Conservation (phyloP, 2,888 invertebrate genomes). For the Oxyteleia sp. region DNA sequence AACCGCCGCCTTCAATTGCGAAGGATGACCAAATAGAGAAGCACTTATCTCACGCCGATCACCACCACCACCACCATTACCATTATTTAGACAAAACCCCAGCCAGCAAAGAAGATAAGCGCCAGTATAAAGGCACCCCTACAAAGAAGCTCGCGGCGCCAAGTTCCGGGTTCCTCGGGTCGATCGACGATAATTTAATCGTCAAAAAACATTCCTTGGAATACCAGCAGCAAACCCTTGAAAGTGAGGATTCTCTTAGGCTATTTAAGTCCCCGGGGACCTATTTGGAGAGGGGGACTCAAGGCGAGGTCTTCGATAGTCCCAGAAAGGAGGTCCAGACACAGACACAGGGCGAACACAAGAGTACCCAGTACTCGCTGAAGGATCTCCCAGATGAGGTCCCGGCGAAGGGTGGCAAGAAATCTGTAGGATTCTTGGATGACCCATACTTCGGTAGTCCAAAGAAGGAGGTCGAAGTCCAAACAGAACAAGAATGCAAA, state of each 20-base stretch:
- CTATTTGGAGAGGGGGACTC: constrained; percentile 52
- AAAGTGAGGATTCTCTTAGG: constrained; percentile 73
- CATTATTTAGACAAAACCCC: constrained; percentile 30
- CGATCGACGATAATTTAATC: constrained; percentile 75
- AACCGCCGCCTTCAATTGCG: constrained; percentile 53
- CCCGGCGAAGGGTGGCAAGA: constrained; percentile 49
- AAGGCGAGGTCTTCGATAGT: constrained; percentile 75
- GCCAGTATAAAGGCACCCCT: constrained; percentile 34
- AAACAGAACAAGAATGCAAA: constrained; percentile 84
- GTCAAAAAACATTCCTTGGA: constrained; percentile 81
- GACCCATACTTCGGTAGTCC: constrained; percentile 74
- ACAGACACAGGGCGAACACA: constrained; percentile 83
- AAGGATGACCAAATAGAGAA: constrained; percentile 32
- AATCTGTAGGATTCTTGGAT: constrained; percentile 63
- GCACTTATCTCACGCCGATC: constrained; percentile 18
- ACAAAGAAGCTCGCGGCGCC: constrained; percentile 15
- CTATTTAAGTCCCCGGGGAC: constrained; percentile 51
- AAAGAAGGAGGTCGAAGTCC: constrained; percentile 81
- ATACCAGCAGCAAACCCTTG: constrained; percentile 81
- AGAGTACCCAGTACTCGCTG: constrained; percentile 82
- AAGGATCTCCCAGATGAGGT: constrained; percentile 77
- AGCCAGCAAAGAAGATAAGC: constrained; percentile 44
- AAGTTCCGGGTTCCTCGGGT: constrained; percentile 7
- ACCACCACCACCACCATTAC: constrained; percentile 57
- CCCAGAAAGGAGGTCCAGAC: constrained; percentile 82